These are phyloP conservation scores for Campylomormyrus tamandua DNA, from an alignment of 2,113 vertebrate species.

Conservation along the genomic window DNA sequence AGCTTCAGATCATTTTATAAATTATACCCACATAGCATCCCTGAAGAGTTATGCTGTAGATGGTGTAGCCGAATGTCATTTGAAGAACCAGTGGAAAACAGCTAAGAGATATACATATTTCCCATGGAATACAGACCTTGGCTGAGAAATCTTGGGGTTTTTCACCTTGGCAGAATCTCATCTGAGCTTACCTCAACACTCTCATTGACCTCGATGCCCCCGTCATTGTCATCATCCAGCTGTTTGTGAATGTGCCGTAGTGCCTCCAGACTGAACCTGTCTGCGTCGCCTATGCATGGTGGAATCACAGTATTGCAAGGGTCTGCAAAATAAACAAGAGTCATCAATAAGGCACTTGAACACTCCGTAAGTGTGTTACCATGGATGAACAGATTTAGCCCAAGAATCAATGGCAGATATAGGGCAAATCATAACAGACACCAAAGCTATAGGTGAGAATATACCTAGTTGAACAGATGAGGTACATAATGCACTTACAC, in stretches of 20 bases:
- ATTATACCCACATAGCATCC: not conserved
- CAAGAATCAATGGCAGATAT: not conserved
- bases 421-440: not conserved
- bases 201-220: conserved; percentile 95
- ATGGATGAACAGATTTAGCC: not conserved
- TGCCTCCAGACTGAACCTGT: conserved; percentile 87
- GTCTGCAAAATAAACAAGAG: conserved; percentile 56
- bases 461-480: not conserved
- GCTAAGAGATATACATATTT: not conserved
- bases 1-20: not conserved
- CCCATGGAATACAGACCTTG: not conserved
- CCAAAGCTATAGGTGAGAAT: not conserved
- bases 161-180: not conserved
- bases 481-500: not conserved
- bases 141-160: not conserved
- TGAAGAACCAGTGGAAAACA: not conserved
- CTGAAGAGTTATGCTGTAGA: not conserved
- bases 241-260: conserved; percentile 94
- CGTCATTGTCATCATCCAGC: conserved; percentile 97
- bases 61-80: not conserved
- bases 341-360: not conserved
- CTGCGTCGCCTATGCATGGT: conserved; percentile 83
- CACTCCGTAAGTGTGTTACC: not conserved
- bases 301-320: conserved; percentile 78
- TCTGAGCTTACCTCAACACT: conserved; percentile 82